These are phyloP conservation scores for Lasioglossum vierecki DNA, from an alignment of 2,888 invertebrate genomes.

Conservation along the genomic window DNA sequence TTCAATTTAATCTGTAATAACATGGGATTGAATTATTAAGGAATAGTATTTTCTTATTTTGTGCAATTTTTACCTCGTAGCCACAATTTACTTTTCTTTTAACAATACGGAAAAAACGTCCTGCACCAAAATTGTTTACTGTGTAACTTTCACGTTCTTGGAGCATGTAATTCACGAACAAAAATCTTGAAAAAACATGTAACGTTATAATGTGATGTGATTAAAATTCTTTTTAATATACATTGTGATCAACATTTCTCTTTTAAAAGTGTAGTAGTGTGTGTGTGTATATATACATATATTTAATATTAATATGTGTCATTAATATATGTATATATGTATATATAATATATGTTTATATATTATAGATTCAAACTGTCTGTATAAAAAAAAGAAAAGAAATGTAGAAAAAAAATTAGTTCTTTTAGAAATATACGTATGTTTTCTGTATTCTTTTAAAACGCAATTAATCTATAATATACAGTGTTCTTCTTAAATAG, in stretches of 20 bases:
- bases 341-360: conserved; percentile 17
- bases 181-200: conserved; percentile 37
- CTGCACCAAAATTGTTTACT: conserved; percentile 60
- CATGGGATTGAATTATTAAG: not conserved
- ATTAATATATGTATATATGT: conserved; percentile 5
- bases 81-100: conserved; percentile 1
- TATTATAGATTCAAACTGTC: conserved; percentile 44
- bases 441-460: conserved; percentile 56
- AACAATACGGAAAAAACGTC: not conserved
- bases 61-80: conserved; percentile 47
- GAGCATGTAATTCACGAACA: conserved; percentile 30
- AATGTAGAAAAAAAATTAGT: conserved; percentile 39
- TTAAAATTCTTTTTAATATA: conserved; percentile 46
- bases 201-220: conserved; percentile 58
- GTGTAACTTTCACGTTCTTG: conserved; percentile 43
- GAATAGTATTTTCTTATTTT: conserved; percentile 24
- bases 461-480: conserved; percentile 61
- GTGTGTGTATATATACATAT: conserved; percentile 2
- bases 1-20: conserved; percentile 6
- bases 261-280: conserved; percentile 41
- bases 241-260: conserved; percentile 41
- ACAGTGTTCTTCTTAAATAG: conserved; percentile 59
- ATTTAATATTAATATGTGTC: not conserved
- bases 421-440: conserved; percentile 55
- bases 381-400: conserved; percentile 36